phyloP scores from a whole-genome alignment of 2,113 vertebrate genomes.

The Nicator chloris region DNA sequence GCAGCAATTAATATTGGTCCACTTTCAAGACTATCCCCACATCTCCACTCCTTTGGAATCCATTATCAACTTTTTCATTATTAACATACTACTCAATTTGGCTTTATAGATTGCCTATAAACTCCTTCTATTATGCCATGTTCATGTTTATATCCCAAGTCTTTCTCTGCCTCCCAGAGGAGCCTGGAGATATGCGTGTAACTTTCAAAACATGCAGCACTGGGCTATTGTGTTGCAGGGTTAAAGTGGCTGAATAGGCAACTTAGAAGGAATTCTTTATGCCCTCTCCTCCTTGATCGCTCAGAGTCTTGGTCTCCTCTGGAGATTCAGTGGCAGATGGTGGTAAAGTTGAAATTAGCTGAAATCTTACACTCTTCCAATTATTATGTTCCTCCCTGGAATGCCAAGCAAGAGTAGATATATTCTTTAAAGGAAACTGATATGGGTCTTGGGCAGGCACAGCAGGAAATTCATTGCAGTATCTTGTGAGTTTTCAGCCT shows the following conservation, averaged over 20 bases:
- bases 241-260: neutral
- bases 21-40: conserved; percentile 28
- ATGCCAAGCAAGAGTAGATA: neutral
- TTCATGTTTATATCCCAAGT: neutral
- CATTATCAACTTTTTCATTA: conserved; percentile 53
- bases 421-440: neutral
- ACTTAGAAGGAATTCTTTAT: conserved; percentile 5
- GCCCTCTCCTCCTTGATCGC: conserved; percentile 5
- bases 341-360: conserved; percentile 34
- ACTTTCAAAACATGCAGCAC: neutral
- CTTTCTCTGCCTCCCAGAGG: conserved; percentile 6
- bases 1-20: conserved; percentile 43
- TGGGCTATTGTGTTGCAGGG: neutral
- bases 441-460: neutral
- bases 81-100: conserved; percentile 33
- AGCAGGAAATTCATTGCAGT: neutral
- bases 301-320: neutral
- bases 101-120: conserved; percentile 2
- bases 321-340: conserved; percentile 27
- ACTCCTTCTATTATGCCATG: neutral
- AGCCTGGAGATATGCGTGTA: neutral
- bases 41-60: conserved; percentile 11
- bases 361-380: neutral
- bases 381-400: neutral
- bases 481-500: conserved; percentile 9